Base-by-base conservation (phyloP, 2,113 vertebrate genomes). In the Dipodomys spectabilis region DNA sequence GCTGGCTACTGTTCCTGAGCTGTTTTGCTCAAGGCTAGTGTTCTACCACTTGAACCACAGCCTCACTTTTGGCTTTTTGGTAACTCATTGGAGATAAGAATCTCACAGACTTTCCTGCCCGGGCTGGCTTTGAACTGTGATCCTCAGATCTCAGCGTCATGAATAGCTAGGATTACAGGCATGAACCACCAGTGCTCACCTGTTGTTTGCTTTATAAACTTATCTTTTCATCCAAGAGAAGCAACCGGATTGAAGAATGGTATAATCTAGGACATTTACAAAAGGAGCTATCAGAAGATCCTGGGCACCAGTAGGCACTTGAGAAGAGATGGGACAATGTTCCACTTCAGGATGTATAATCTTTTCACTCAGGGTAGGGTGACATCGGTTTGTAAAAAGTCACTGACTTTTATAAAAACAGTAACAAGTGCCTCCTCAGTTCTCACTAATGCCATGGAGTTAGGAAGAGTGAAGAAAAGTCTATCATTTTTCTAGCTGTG, bases 341-440 rank as follows among this genome's bases (percentile, higher is more conserved):
- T 95, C 69, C 86, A 78, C 94, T 96, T 95, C 67, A 93, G 89
- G 89, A 84, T 94, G 81, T 89, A 75, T 95, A 95, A 96, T 96
- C 81, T 72, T 96, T 96, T 94, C 82, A 92, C 91, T 96, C 93
- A 95, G 96, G 93, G 94, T 95, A 72, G 93, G 95, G 82, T 95
- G 95, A 96, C 90, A 93, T 83, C 95, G 53, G 81, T 94, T 95
- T 94, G 71, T 96, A 92, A 93, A 88, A 96, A 95, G 90, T 88
- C 86, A 94, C 91, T 92, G 87, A 94, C 93, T 96, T 96, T 95
- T 95, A 85, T 91, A 49, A 91, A 95, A 83, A 92, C 69, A 95
- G 57, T 90, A 96, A 94, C 87, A 97, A 97, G 95, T 93, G 93
- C 95, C 95, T 95, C 95, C 84, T 96, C 69, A 75, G 86, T 92